Percentiles rank a stretch among this genome's conserved stretches.
These are phyloP conservation scores for Oasisia sp. DNA, from an alignment of 2,888 invertebrate genomes.

Conservation along the genomic window DNA sequence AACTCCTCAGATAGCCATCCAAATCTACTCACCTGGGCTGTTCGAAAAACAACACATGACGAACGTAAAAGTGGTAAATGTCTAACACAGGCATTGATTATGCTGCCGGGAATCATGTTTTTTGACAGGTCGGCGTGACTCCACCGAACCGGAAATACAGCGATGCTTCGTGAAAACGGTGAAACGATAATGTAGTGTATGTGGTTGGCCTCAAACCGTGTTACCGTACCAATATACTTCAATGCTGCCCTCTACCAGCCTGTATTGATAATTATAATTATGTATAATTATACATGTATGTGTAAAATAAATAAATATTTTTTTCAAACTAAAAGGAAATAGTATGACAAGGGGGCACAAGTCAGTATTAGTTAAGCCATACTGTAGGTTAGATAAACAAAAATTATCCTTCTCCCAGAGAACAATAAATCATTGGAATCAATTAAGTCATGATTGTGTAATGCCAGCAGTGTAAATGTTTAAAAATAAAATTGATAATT, in stretches of 20 bases:
- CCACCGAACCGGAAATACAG: not conserved
- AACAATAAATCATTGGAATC: too few relatives aligned
- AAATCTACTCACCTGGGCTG: not conserved
- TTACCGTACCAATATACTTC: not conserved
- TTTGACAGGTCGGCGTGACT: not conserved
- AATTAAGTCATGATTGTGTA: too few relatives aligned
- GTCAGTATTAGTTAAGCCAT: too few relatives aligned
- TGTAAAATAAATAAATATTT: too few relatives aligned
- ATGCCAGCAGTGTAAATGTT: too few relatives aligned
- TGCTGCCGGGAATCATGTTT: not conserved
- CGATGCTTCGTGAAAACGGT: not conserved
- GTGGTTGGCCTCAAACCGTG: not conserved
- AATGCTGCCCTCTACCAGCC: constrained; percentile 8
- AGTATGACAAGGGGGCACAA: too few relatives aligned
- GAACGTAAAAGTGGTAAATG: not conserved
- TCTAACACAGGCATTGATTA: not conserved
- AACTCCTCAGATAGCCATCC: not conserved
- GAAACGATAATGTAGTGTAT: not conserved
- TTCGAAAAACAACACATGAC: not conserved
- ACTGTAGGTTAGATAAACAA: too few relatives aligned
- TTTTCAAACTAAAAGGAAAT: too few relatives aligned
- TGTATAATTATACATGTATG: too few relatives aligned
- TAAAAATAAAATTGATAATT: too few relatives aligned
- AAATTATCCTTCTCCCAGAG: too few relatives aligned
- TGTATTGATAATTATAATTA: not conserved